Base-by-base conservation (phyloP, 2,113 vertebrate species). In the Orientallactaga bullata region DNA sequence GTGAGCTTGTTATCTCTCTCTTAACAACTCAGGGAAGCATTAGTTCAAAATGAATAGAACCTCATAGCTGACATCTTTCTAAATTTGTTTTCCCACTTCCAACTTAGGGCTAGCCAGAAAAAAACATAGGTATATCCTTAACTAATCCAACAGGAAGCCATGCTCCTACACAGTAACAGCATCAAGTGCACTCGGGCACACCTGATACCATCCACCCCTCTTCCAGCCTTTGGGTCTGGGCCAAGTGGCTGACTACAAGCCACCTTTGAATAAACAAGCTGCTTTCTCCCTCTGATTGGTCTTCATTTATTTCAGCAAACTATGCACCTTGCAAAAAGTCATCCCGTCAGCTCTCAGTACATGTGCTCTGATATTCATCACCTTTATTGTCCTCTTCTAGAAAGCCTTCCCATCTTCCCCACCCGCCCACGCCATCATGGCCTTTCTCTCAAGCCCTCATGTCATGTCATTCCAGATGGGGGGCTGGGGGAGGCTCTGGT, bases 231-330 rank as follows among this genome's bases (percentile, higher is more conserved):
- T 30, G 74, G 21, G 37, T 55, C 66, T 84, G 24, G 85, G 82
- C 21, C 58, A 61, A 35, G 55, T 47, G 35, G 10, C 85, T 66
- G 39, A 66, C 30, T 37, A 61, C 0, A 28, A 21, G 66, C 68
- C 37, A 89, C n/a, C 32, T 77, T 63, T 30, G 66, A 68, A 66
- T 30, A 77, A 78, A n/a, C 24, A 83, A 30, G 3, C 37, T 7
- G 23, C 55, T 68, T 35, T 5, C 42, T 58, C 55, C 6, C 4
- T 73, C 63, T 81, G 55, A 26, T 37, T 16, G n/a, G 10, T 85
- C 28, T 85, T 73, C 65, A 21, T 60, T 79, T 82, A 74, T 94
- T 81, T 81, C 65, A 15, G 3, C 37, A 89, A 73, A 74, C 85
- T 21, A 4, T 65, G 3, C 66, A 68, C 23, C 23, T 24, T 82